Percentiles rank a stretch among this genome's conserved stretches.
Conservation (phyloP, 92 coral and sea anemone species). For the Epizoanthus illoricatus region DNA sequence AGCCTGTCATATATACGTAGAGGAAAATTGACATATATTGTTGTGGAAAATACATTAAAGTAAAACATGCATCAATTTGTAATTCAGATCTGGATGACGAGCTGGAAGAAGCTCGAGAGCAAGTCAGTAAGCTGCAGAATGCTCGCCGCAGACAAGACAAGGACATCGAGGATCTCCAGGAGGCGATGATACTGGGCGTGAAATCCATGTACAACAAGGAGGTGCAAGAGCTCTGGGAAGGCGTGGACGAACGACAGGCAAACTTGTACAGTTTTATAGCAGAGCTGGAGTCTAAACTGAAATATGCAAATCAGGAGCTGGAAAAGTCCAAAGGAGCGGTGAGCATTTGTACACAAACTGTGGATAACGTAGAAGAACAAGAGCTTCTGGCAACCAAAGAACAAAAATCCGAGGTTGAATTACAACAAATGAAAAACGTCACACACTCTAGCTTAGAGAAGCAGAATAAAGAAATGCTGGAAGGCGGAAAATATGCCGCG, state of each 20-base stretch:
- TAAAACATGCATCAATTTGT: neutral
- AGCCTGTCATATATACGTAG: no score
- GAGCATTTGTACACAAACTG: neutral
- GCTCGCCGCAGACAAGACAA: constrained; percentile 2
- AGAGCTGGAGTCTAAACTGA: constrained; percentile 5
- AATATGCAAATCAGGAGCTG: neutral
- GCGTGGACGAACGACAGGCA: neutral
- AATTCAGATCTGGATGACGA: constrained; percentile 21
- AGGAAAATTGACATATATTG: no score
- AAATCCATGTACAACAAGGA: neutral
- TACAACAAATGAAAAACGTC: no score
- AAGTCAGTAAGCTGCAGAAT: constrained; percentile 1
- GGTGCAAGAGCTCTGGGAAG: no score
- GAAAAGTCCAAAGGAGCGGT: neutral
- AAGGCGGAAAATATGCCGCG: neutral
- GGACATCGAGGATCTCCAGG: neutral
- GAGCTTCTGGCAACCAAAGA: no score
- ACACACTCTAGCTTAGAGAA: no score
- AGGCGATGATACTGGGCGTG: neutral
- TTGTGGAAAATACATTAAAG: no score
- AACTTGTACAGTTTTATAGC: constrained; percentile 9
- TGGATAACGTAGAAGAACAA: neutral
- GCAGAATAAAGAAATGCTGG: no score
- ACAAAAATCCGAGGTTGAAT: no score
- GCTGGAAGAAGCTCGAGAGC: constrained; percentile 17